Percentiles rank a stretch among this genome's conserved stretches.
Conservation (phyloP, 2,888 invertebrate genomes). For the Gibbula magus region DNA sequence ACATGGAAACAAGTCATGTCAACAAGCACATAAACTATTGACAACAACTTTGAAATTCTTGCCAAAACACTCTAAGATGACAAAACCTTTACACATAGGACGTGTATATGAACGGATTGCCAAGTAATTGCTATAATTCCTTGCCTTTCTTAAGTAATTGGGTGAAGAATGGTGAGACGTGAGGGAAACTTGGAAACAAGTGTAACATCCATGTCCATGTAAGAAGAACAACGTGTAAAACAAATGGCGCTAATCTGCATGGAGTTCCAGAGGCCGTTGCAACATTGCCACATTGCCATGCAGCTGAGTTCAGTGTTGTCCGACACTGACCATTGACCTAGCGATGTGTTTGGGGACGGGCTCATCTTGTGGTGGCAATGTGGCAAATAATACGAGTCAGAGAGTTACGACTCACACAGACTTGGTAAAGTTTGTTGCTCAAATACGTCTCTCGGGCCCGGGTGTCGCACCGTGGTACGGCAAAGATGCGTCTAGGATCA, state of each 20-base stretch:
- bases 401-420: neutral
- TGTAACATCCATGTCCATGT: neutral
- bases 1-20: neutral
- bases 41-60: neutral
- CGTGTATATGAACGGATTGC: neutral
- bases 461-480: neutral
- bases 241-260: neutral
- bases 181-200: no score
- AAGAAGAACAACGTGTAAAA: neutral
- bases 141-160: neutral
- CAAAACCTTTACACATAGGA: neutral
- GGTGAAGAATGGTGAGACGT: neutral
- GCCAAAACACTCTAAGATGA: neutral
- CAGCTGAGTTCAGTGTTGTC: neutral
- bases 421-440: neutral
- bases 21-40: neutral
- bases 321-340: neutral
- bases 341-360: neutral
- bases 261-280: neutral
- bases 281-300: neutral
- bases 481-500: neutral
- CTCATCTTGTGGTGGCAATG: neutral
- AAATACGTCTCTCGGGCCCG: neutral
- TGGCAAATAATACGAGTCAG: neutral
- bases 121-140: neutral